Conservation (phyloP, 1,140 invertebrate species). For the Cylas formicarius region DNA sequence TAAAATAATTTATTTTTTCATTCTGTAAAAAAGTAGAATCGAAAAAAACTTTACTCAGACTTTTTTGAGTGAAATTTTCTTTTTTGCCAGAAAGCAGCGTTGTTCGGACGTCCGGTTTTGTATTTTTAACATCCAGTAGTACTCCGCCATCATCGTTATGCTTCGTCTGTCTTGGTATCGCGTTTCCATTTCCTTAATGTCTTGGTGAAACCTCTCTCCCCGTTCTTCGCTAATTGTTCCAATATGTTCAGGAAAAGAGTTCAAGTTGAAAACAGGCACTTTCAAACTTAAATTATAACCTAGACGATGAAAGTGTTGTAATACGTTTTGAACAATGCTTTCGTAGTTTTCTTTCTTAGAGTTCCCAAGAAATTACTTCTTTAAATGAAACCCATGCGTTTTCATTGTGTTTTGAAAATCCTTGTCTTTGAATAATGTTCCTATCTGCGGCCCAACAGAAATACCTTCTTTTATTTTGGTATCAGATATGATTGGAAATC, state of each 20-base stretch:
- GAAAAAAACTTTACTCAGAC: no score
- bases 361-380: neutral
- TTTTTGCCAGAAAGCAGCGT: no score
- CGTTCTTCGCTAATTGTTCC: no score
- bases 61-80: no score
- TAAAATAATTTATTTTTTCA: no score
- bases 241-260: constrained; percentile 8
- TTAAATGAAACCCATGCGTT: constrained; percentile 2
- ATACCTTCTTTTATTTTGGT: constrained; percentile 5
- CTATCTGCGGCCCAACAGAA: constrained; percentile 5
- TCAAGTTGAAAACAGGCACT: no score
- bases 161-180: constrained; percentile 9
- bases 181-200: constrained; percentile 7
- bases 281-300: neutral
- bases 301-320: no score
- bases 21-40: no score
- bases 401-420: no score
- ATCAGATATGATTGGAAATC: constrained; percentile 4
- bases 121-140: constrained; percentile 6
- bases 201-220: no score
- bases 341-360: no score
- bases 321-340: constrained; percentile 4
- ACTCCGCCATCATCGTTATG: constrained; percentile 6
- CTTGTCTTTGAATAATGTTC: constrained; percentile 5
- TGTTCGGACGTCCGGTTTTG: no score